A percentile compares a stretch with the other conserved stretches of the same genome.
phyloP scores from a whole-genome alignment of 2,888 invertebrate genomes.

The Melanostoma scalare region DNA sequence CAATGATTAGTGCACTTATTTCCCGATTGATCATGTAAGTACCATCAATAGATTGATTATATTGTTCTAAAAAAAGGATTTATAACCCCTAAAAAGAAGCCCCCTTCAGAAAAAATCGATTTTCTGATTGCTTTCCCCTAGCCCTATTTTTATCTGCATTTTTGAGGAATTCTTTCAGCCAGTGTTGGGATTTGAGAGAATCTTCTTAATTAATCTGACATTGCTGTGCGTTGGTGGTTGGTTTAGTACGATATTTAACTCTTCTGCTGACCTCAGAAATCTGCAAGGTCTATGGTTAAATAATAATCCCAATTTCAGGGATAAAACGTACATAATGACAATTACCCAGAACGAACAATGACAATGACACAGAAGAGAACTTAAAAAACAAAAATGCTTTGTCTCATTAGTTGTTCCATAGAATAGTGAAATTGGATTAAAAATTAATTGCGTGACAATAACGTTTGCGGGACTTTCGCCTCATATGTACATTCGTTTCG shows the following conservation, averaged over 20 bases:
- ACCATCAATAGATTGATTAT: constrained; percentile 32
- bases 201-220: constrained; percentile 36
- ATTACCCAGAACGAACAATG: constrained; percentile 3
- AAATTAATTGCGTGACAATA: constrained; percentile 63
- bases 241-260: constrained; percentile 6
- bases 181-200: not conserved
- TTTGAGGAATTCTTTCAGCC: constrained; percentile 3
- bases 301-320: constrained; percentile 32
- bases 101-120: constrained; percentile 57
- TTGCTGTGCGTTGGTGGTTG: constrained; percentile 13
- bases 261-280: constrained; percentile 29
- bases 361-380: constrained; percentile 12
- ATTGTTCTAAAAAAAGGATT: not conserved
- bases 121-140: constrained; percentile 47
- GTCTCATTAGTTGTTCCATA: constrained; percentile 29
- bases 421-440: constrained; percentile 49
- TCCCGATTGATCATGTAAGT: constrained; percentile 81
- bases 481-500: constrained; percentile 45
- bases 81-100: not conserved
- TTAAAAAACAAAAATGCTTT: constrained; percentile 48
- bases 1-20: constrained; percentile 81
- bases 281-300: constrained; percentile 12
- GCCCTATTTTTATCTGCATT: constrained; percentile 4
- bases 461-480: constrained; percentile 38
- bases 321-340: constrained; percentile 26